These are phyloP conservation scores for Diplosoma virens DNA, from an alignment of 23 tunicate species.

Conservation along the genomic window DNA sequence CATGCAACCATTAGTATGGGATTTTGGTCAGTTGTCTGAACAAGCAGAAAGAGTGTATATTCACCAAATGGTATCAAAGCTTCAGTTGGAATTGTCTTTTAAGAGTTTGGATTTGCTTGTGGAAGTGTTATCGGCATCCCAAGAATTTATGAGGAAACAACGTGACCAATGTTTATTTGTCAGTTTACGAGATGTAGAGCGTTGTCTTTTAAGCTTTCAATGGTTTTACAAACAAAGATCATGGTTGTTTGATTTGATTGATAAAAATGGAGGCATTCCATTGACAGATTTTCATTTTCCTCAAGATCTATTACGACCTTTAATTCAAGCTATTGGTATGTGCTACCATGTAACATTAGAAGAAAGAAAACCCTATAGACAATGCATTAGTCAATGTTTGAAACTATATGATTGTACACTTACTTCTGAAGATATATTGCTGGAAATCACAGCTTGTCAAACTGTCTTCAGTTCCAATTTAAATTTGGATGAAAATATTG, in stretches of 20 bases:
- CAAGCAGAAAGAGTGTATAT: conserved; percentile 63
- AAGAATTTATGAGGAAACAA: conserved; percentile 43
- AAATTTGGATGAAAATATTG: conserved; percentile 55
- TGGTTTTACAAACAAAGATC: conserved; percentile 53
- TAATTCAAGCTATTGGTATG: conserved; percentile 60
- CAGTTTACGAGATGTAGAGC: conserved; percentile 81
- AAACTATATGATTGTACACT: background rate
- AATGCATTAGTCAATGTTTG: conserved; percentile 19
- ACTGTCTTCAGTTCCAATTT: conserved; percentile 32
- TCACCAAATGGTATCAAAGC: conserved; percentile 48
- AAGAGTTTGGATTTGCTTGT: conserved; percentile 16
- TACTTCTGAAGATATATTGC: background rate
- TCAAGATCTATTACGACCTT: background rate
- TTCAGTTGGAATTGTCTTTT: background rate
- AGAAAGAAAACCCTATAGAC: conserved; percentile 39
- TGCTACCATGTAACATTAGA: conserved; percentile 72
- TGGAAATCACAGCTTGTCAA: conserved; percentile 59
- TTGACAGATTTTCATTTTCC: background rate
- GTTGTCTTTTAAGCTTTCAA: conserved; percentile 42
- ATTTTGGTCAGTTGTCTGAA: conserved; percentile 55
- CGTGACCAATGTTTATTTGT: conserved; percentile 63
- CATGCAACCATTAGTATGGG: conserved; percentile 89
- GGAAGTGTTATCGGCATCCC: conserved; percentile 47
- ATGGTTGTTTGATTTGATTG: conserved; percentile 19
- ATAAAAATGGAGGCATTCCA: background rate